Base-by-base conservation (phyloP, 2,113 vertebrate species). In the Petroica traversi region DNA sequence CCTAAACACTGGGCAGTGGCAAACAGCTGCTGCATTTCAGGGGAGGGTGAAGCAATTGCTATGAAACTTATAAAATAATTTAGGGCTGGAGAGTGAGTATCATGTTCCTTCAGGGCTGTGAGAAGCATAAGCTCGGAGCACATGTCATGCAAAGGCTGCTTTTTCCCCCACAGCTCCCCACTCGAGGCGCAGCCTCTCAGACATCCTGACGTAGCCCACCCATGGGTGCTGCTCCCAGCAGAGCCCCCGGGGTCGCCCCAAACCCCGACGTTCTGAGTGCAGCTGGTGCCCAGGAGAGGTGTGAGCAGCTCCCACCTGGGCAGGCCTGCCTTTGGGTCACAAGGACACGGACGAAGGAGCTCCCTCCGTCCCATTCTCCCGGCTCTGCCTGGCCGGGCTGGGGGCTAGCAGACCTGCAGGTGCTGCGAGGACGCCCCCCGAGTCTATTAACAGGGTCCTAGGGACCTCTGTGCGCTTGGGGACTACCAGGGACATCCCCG, bases 11-110 rank as follows among this genome's bases (percentile, higher is more conserved):
- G 72, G 79, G 64, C 62, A 85, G 88, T 59, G 67, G 41, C 11
- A 12, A 88, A 91, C 77, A 96, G 92, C 96, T 94, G 96, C 89
- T 84, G 88, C 89, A 57, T 97, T 95, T 96, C 95, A 86, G 67
- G n/a, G 46, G 8, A 85, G 78, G 72, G 64, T 43, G 58, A 96
- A 95, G 95, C 80, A 89, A 95, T 89, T 95, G 72, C 95, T 86
- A 48, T 34, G 72, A 95, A 97, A 96, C 81, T 96, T 86, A 79
- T 2, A 88, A 75, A 96, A 94, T 91, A 76, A 97, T 96, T 96
- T 73, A 81, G 95, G 71, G 85, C 74, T 89, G 77, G 87, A 83
- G 20, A 31, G 43, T 72, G 24, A 63, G 80, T 81, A 83, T 83
- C 74, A 79, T 64, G 40, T 66, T 95, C 78, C 89, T 89, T 74